Evolutionary conservation across 2,113 vertebrate genomes (phyloP).

Genomic region (Cryptotis parvus): DNA sequence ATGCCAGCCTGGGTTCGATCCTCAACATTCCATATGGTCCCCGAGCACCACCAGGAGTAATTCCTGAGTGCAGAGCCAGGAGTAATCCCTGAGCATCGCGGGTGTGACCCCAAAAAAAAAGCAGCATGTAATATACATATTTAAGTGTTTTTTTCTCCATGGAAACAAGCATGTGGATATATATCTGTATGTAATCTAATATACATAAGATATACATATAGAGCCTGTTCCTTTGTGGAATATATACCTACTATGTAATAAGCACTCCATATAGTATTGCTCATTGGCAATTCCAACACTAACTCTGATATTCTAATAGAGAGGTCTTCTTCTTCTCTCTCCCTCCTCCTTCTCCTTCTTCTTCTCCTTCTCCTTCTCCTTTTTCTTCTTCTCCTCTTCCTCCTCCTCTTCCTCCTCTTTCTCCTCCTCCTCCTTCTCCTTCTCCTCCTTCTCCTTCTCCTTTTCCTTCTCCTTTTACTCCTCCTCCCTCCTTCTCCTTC

Average conservation of each 20-base stretch:
- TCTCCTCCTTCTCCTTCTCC: too few relatives aligned
- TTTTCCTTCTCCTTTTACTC: too few relatives aligned
- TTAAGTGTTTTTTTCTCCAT: neutral
- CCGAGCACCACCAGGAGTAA: too few relatives aligned
- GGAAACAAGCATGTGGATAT: neutral
- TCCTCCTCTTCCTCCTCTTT: neutral
- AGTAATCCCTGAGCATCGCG: too few relatives aligned
- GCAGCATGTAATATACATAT: neutral
- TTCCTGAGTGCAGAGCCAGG: too few relatives aligned
- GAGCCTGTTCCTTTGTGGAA: neutral
- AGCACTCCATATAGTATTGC: neutral
- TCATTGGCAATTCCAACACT: neutral
- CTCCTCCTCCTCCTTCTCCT: too few relatives aligned
- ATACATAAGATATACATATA: too few relatives aligned
- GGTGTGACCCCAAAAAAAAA: too few relatives aligned
- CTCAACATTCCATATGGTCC: too few relatives aligned
- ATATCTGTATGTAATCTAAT: neutral
- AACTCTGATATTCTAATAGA: neutral
- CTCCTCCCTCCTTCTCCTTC: too few relatives aligned
- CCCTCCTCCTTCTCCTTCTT: neutral
- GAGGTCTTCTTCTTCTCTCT: neutral
- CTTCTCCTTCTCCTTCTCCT: conserved; percentile 1
- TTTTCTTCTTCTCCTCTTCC: neutral
- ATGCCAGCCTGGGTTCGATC: too few relatives aligned
- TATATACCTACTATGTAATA: conserved; percentile 1